phyloP scores from a whole-genome alignment of 2,113 vertebrate genomes.

The Trinectes maculatus region DNA sequence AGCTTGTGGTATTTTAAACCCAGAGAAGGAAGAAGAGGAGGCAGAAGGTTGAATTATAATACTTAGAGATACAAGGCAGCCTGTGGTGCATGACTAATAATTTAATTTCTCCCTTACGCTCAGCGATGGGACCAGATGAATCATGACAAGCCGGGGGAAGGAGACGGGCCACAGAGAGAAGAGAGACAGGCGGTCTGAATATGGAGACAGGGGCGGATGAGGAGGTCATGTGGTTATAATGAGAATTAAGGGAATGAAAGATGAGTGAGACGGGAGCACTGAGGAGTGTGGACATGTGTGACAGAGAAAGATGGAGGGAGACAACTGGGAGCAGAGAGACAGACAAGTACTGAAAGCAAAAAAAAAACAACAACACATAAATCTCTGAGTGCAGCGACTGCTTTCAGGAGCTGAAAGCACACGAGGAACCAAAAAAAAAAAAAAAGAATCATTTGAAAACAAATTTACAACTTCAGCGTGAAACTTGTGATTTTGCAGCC shows the following conservation, averaged over 20 bases:
- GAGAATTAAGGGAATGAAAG: slow-evolving; percentile 25
- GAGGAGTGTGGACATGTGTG: slow-evolving; percentile 16
- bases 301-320: slow-evolving; percentile 2
- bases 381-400: slow-evolving; percentile 63
- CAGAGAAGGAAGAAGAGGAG: not conserved
- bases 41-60: slow-evolving; percentile 23
- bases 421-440: slow-evolving; percentile 25
- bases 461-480: slow-evolving; percentile 40
- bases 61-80: slow-evolving; percentile 20
- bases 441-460: slow-evolving; percentile 50
- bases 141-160: slow-evolving; percentile 39
- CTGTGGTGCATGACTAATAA: slow-evolving; percentile 54
- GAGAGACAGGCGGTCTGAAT: slow-evolving; percentile 15
- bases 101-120: slow-evolving; percentile 41
- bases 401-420: slow-evolving; percentile 33
- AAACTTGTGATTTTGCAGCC: too few species aligned
- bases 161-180: slow-evolving; percentile 5
- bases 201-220: slow-evolving; percentile 25
- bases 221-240: slow-evolving; percentile 45
- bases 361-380: slow-evolving; percentile 51
- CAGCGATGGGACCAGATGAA: slow-evolving; percentile 37
- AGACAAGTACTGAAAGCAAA: slow-evolving; percentile 40
- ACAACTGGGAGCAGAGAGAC: slow-evolving; percentile 4
- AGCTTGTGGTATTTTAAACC: not conserved
- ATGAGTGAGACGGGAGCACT: slow-evolving; percentile 7